Evolutionary conservation across 2,797 vertebrate species (phyloP).

Genomic region (Sebastes jordani): DNA sequence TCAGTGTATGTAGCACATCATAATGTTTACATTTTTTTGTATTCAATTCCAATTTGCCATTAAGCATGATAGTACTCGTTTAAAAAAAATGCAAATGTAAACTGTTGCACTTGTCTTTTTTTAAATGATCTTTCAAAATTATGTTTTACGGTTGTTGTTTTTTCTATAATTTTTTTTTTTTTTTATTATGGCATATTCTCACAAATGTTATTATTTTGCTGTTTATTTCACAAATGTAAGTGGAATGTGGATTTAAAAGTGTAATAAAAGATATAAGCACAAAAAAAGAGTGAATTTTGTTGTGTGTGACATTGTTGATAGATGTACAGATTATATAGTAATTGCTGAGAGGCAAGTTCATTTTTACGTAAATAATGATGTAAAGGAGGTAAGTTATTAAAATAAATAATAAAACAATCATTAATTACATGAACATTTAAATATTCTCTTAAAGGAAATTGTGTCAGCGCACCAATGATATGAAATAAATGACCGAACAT

Average conservation of each 20-base stretch:
- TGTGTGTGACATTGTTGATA: constrained; percentile 1
- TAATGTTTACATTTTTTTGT: constrained; percentile 67
- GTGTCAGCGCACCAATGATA: not conserved
- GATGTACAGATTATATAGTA: not conserved
- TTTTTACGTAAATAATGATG: not conserved
- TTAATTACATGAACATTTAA: not conserved
- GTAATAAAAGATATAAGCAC: constrained; percentile 59
- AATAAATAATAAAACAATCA: not conserved
- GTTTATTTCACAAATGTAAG: constrained; percentile 40
- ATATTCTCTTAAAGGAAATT: not conserved
- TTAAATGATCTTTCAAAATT: constrained; percentile 1
- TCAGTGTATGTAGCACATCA: constrained; percentile 51
- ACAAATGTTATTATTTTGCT: constrained; percentile 10
- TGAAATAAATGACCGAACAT: not conserved
- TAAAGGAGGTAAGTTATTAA: not conserved
- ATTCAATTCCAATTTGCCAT: constrained; percentile 33
- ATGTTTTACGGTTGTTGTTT: not conserved
- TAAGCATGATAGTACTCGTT: constrained; percentile 1
- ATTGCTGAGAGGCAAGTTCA: not conserved
- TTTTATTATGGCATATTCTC: constrained; percentile 9
- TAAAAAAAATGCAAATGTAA: constrained; percentile 29
- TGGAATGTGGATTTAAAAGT: constrained; percentile 57
- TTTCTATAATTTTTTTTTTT: constrained; percentile 11
- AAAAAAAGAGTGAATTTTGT: not conserved
- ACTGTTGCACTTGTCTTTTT: constrained; percentile 64